Evolutionary conservation across 2,888 invertebrate species (phyloP), one percentile per base, ranked within the genome.

Genomic region (Lucinisca nassula): DNA sequence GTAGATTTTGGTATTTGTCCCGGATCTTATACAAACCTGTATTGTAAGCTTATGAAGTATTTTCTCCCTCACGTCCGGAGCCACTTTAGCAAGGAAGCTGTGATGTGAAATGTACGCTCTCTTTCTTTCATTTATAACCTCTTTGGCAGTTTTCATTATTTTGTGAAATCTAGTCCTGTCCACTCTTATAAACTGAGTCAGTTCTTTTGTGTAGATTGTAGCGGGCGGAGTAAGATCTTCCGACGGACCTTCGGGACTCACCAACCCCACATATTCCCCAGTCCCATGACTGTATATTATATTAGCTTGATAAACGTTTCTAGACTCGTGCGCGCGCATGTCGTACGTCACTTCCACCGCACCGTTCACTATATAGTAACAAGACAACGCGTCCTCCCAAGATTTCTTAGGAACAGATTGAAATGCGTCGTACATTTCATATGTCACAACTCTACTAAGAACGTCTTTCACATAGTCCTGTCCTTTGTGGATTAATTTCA

Each of bases 241-340:
- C 8, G 85, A 85, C 8, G 90, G 84, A 1, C 93, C 94, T 70
- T 94, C 94, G 24, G 93, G 88, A 77, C 92, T 93, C 17, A 94
- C 93, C 37, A 94, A 89, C 0, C 94, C 94, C 8, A 95, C 87
- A 74, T 94, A 95, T 83, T 95, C 95, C 24, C 94, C 95, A 6
- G 93, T 92, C 0, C 93, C 93, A 73, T 95, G 95, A 67, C 91
- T 93, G 89, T 95, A 95, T 37, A 94, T 92, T n/a, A 95, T 94
- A 80, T 94, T 93, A 0, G 95, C 94, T 70, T 95, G 93, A 74
- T 92, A 94, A 14, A 94, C 94, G 70, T 91, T 92, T 35, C 93
- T 87, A 0, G 93, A 93, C 75, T 91, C 89, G 0, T 89, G 82
- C 0, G 89, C 87, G 27, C 89, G 87, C 81, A 93, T 89, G 70